A percentile compares a stretch with the other conserved stretches of the same genome.
Evolutionary conservation across 2,113 vertebrate species (phyloP).

Genomic region (Gopherus evgoodei): DNA sequence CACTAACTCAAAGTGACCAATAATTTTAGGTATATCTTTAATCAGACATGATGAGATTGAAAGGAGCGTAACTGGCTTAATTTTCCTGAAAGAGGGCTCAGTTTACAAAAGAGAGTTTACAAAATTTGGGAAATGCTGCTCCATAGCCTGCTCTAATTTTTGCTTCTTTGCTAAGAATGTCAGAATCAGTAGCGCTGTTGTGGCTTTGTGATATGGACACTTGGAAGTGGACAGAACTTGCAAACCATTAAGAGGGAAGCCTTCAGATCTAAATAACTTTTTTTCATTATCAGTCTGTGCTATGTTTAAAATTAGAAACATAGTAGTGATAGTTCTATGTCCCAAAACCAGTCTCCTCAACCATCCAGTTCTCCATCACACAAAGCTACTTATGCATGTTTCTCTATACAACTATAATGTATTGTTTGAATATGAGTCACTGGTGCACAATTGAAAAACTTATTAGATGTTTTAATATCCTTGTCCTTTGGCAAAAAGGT

Average conservation of each 20-base stretch:
- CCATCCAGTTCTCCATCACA: not conserved
- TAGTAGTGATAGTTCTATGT: not conserved
- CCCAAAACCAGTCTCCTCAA: not conserved
- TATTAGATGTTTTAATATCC: not conserved
- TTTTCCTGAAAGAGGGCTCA: not conserved
- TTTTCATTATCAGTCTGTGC: not conserved
- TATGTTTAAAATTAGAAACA: not conserved
- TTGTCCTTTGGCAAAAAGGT: no score
- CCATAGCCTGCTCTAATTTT: not conserved
- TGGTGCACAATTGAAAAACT: not conserved
- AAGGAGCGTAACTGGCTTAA: not conserved
- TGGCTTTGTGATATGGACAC: not conserved
- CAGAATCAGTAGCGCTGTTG: not conserved
- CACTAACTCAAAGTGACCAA: not conserved
- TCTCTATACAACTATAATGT: not conserved
- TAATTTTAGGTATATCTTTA: not conserved
- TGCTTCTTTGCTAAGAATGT: not conserved
- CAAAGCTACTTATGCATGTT: not conserved
- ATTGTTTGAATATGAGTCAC: no score
- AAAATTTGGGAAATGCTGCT: no score
- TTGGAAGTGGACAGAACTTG: not conserved
- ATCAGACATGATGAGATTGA: not conserved
- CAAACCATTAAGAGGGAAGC: not conserved
- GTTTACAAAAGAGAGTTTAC: no score
- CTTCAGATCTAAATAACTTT: not conserved